Evolutionary conservation across 2,113 vertebrate species (phyloP).

Genomic region (Talpa occidentalis): DNA sequence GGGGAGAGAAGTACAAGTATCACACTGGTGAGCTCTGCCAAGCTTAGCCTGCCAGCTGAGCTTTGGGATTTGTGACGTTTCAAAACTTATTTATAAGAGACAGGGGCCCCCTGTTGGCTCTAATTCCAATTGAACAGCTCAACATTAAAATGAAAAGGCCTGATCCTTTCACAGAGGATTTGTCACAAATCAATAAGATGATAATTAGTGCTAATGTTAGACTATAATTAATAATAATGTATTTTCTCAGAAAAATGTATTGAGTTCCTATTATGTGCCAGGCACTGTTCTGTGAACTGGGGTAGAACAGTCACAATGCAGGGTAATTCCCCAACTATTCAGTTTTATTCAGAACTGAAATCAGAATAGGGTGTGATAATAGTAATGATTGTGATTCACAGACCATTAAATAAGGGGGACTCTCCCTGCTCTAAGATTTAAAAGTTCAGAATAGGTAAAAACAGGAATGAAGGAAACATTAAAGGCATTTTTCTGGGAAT

Average conservation of each 20-base stretch:
- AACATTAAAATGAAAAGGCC: background rate
- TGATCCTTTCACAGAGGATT: background rate
- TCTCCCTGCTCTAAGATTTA: background rate
- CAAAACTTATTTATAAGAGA: background rate
- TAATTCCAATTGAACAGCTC: background rate
- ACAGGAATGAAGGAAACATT: background rate
- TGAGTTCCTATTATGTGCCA: background rate
- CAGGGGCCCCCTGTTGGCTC: background rate
- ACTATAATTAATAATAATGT: background rate
- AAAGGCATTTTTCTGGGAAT: background rate
- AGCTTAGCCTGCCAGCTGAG: background rate
- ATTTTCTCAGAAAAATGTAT: background rate
- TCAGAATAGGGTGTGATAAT: background rate
- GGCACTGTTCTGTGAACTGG: background rate
- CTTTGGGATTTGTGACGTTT: background rate
- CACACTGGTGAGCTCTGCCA: background rate
- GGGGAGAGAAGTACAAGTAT: background rate
- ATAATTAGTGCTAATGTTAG: background rate
- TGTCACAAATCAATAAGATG: background rate
- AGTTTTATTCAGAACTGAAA: background rate
- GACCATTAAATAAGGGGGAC: background rate
- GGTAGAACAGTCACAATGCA: background rate
- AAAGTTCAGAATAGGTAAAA: conserved; percentile 8
- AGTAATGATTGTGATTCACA: background rate
- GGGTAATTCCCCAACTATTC: background rate